Evolutionary conservation across 2,113 vertebrate species (phyloP).

Genomic region (Paradoxurus hermaphroditus): DNA sequence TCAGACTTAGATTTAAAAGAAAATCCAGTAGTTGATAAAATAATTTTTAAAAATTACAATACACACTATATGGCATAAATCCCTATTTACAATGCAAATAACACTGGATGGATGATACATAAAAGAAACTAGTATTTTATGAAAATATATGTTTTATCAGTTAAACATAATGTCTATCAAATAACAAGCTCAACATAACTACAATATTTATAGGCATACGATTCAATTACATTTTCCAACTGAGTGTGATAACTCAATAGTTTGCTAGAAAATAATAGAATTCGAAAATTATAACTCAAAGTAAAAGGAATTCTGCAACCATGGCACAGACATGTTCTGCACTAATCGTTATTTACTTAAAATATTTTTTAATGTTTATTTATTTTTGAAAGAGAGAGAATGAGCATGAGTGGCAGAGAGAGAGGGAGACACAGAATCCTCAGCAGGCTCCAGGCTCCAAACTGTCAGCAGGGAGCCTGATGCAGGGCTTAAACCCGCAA

Average conservation of each 20-base stretch:
- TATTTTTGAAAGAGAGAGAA: too few species aligned
- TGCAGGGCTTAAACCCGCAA: too few species aligned
- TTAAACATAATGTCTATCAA: not conserved
- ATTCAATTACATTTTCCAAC: not conserved
- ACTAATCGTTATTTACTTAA: too few species aligned
- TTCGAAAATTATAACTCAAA: not conserved
- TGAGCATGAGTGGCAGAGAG: too few species aligned
- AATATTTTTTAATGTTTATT: too few species aligned
- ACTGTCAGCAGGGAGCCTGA: too few species aligned
- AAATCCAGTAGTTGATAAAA: not conserved
- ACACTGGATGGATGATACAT: not conserved
- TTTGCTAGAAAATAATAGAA: not conserved
- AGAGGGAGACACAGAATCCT: too few species aligned
- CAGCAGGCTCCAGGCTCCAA: too few species aligned
- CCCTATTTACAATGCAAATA: not conserved
- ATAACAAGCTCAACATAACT: not conserved
- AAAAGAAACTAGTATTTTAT: not conserved
- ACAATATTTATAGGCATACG: not conserved
- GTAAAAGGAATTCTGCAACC: not conserved
- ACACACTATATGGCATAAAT: not conserved
- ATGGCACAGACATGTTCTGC: not conserved
- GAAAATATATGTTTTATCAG: not conserved
- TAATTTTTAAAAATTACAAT: not conserved
- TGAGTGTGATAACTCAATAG: not conserved
- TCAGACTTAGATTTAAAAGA: not conserved